Conservation (phyloP, 1,140 invertebrate genomes). For the Bicyclus anynana region DNA sequence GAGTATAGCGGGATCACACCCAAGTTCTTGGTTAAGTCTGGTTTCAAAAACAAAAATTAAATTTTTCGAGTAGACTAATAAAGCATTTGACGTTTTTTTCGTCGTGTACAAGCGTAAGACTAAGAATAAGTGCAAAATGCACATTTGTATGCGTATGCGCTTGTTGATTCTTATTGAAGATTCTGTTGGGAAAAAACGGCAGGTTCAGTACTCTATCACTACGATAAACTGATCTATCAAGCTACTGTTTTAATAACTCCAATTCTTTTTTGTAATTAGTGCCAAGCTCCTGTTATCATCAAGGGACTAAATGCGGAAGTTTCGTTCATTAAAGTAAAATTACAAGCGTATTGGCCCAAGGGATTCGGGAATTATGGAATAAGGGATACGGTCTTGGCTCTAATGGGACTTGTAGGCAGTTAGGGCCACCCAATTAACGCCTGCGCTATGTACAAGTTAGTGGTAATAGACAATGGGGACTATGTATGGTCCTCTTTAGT, state of each 20-base stretch:
- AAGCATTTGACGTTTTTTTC: no score
- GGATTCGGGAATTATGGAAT: conserved; percentile 45
- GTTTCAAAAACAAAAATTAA: no score
- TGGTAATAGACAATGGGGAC: conserved; percentile 16
- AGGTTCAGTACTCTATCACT: no score
- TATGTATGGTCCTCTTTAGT: not conserved
- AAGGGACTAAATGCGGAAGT: conserved; percentile 50
- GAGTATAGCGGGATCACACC: no score
- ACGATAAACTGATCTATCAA: not conserved
- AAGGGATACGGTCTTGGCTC: conserved; percentile 43
- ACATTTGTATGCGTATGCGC: no score
- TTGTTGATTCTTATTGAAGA: no score
- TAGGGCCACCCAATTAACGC: conserved; percentile 46
- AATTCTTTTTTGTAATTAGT: conserved; percentile 44
- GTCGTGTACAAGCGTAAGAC: no score
- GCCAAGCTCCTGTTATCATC: conserved; percentile 51
- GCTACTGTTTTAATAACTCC: conserved; percentile 7
- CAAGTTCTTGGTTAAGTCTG: no score
- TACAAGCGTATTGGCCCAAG: conserved; percentile 51
- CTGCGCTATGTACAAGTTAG: conserved; percentile 20
- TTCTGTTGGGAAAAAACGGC: no score
- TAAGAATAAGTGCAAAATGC: no score
- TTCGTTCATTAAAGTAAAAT: conserved; percentile 62
- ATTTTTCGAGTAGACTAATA: no score
- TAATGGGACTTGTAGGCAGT: conserved; percentile 62